Evolutionary conservation across 2,797 vertebrate genomes (phyloP), one percentile per base, ranked within the genome.

Genomic region (Artibeus jamaicensis): DNA sequence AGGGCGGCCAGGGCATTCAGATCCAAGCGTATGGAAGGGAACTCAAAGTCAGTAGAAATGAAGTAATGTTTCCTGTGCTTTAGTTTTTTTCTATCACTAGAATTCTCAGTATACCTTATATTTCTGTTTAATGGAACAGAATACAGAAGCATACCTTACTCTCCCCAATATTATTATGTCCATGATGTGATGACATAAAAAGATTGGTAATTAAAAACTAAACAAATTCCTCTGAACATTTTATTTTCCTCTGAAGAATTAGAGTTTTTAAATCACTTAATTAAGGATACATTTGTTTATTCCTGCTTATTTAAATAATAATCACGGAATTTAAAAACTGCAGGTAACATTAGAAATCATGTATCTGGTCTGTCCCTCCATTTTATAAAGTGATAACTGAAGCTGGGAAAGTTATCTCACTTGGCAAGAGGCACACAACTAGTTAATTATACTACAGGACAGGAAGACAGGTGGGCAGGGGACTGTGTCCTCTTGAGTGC

Each of bases 201-300:
- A 74, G 42, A 32, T 42, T 73, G 29, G 6, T 81, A 62, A 29
- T 19, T 71, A 32, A 70, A 76, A 89, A 37, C 34, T 48, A 67
- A 89, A 19, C 39, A 57, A 71, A 37, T 89, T 9, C 77, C 74
- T 94, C 81, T 46, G 34, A 89, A n/a, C 65, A 59, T 62, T 96
- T 93, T 89, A 8, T 86, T 91, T 94, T 55, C 39, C 73, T 84
- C 32, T 39, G 14, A 93, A 94, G 73, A 92, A 82, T 48, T 34
- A 71, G 32, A 73, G 70, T 15, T 87, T 88, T 46, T 32, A 7
- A 0, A 16, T 76, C 26, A 67, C 42, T 89, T 93, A 91, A 34
- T 82, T 24, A 78, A 81, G 29, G 62, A 71, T 24, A 18, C 39
- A 46, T 76, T 73, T 68, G 37, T 88, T 89, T 84, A 55, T 93